Percentiles rank a stretch among this genome's conserved stretches.
Conservation (phyloP, 2,797 vertebrate species). For the Scyliorhinus canicula region DNA sequence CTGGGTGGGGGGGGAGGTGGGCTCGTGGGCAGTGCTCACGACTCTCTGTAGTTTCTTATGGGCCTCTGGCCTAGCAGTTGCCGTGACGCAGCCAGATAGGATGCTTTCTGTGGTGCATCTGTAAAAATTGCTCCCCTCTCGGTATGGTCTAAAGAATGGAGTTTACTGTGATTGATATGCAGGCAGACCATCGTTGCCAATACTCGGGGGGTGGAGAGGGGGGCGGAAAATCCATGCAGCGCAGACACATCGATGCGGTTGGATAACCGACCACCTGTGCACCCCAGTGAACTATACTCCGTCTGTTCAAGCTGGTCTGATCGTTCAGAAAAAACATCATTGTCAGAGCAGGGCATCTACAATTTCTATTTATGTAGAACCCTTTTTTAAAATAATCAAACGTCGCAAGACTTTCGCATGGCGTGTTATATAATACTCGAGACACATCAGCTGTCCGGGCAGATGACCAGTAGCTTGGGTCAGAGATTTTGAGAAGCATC, state of each 20-base stretch:
- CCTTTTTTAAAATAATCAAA: background rate
- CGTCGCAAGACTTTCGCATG: background rate
- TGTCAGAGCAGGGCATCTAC: background rate
- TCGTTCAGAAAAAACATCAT: background rate
- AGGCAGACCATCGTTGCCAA: background rate
- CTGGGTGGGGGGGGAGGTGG: too few relatives aligned
- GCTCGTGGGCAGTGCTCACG: too few relatives aligned
- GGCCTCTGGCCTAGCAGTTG: too few relatives aligned
- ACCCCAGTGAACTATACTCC: background rate
- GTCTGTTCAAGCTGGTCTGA: background rate
- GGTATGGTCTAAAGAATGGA: background rate
- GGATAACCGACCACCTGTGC: background rate
- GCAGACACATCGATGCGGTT: background rate
- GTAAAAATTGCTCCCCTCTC: background rate
- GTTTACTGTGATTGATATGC: background rate
- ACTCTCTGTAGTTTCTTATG: too few relatives aligned
- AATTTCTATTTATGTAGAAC: background rate
- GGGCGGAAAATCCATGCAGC: too few relatives aligned
- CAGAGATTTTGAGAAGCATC: background rate
- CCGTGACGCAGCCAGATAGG: too few relatives aligned
- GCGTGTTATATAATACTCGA: background rate
- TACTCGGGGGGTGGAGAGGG: background rate
- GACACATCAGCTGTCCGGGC: background rate
- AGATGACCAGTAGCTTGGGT: background rate
- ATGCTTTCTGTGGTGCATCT: too few relatives aligned